phyloP scores from a whole-genome alignment of 2,797 vertebrate species.

The Cottoperca gobio region DNA sequence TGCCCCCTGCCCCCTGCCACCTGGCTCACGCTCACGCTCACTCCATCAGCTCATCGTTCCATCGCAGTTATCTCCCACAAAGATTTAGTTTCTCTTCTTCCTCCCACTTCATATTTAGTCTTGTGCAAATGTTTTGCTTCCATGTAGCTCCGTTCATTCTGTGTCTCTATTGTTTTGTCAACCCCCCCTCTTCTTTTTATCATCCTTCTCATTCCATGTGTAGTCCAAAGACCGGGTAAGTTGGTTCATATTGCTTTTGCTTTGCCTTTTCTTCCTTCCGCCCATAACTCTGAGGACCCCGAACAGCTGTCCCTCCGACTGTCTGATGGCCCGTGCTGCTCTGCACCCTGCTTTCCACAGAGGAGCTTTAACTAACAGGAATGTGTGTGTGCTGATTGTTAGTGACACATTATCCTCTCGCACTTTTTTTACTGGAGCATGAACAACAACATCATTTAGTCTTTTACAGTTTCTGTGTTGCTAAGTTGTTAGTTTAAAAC shows the following conservation, averaged over 20 bases:
- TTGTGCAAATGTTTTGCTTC: constrained; percentile 56
- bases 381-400: constrained; percentile 61
- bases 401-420: constrained; percentile 50
- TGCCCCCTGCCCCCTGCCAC: constrained; percentile 16
- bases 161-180: constrained; percentile 69
- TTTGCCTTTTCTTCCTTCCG: constrained; percentile 54
- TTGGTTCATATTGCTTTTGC: constrained; percentile 77
- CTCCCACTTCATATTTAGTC: constrained; percentile 14
- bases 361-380: constrained; percentile 78
- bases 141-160: constrained; percentile 59
- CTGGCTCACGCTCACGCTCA: constrained; percentile 46
- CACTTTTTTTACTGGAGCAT: constrained; percentile 52
- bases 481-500: background rate
- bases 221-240: constrained; percentile 93
- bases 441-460: too few species aligned
- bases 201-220: constrained; percentile 80
- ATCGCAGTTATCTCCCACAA: constrained; percentile 12
- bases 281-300: constrained; percentile 53
- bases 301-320: constrained; percentile 51
- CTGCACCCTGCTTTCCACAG: constrained; percentile 64
- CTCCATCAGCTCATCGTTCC: constrained; percentile 32
- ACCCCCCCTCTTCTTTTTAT: constrained; percentile 68
- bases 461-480: too few species aligned
- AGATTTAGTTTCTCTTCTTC: constrained; percentile 9
- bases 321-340: constrained; percentile 62